Evolutionary conservation across 2,113 vertebrate genomes (phyloP).

Genomic region (Phalacrocorax pelagicus): DNA sequence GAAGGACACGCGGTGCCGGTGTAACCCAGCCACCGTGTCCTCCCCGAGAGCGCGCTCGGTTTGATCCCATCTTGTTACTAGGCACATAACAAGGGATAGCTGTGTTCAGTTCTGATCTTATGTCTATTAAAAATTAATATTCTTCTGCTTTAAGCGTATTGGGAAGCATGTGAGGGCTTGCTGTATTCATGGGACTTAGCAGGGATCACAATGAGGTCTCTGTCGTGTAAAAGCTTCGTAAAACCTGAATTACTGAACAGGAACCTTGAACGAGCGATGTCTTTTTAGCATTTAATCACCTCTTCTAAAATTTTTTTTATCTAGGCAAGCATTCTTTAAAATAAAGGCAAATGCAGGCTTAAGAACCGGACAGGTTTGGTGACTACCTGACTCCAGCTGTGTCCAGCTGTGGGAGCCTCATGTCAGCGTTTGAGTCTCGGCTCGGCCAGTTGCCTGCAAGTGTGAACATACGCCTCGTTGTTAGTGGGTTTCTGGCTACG

Average conservation of each 20-base stretch:
- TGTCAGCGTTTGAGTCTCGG: background rate
- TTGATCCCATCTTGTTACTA: background rate
- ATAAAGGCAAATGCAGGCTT: background rate
- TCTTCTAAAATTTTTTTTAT: background rate
- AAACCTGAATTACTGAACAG: background rate
- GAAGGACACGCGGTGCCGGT: background rate
- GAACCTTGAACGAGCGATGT: background rate
- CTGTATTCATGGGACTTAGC: background rate
- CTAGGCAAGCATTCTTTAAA: background rate
- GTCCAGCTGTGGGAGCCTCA: background rate
- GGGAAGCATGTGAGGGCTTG: fast-evolving
- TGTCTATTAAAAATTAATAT: background rate
- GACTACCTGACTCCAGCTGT: background rate
- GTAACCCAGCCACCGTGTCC: background rate
- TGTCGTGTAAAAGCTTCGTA: background rate
- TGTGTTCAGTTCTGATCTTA: background rate
- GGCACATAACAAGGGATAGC: background rate
- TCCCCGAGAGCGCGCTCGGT: fast-evolving
- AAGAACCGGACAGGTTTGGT: background rate
- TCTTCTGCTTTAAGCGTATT: background rate
- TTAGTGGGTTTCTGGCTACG: background rate
- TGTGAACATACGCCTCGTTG: background rate
- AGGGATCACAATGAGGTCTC: background rate
- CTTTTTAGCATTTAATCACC: background rate
- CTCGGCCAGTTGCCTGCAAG: background rate